Conservation (phyloP, 2,888 invertebrate species). For the Shargacucullia verbasci region DNA sequence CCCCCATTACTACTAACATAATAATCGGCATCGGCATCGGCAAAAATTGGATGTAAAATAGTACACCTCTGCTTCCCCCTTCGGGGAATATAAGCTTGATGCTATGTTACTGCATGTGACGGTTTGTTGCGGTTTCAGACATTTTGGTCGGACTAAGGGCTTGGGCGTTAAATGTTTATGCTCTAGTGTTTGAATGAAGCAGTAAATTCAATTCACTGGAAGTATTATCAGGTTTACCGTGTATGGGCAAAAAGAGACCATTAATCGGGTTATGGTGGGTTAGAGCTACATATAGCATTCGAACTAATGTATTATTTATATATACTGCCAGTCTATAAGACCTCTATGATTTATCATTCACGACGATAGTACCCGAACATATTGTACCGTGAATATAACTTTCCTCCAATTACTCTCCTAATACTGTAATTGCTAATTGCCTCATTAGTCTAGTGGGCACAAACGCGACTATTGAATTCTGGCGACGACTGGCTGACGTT, state of each 20-base stretch:
- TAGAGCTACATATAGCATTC: constrained; percentile 9
- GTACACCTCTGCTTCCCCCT: no score
- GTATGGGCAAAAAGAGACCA: constrained; percentile 35
- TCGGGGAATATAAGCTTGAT: no score
- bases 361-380: no score
- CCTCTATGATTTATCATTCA: background rate
- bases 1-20: no score
- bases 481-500: no score
- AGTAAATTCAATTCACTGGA: constrained; percentile 36
- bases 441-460: no score
- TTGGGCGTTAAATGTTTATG: constrained; percentile 29
- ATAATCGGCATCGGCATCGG: no score
- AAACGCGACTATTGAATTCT: no score
- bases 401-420: background rate
- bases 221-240: constrained; percentile 36
- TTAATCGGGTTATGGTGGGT: constrained; percentile 35
- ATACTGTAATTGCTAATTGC: no score
- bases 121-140: constrained; percentile 10
- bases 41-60: no score
- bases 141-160: constrained; percentile 41
- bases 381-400: no score
- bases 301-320: constrained; percentile 13
- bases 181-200: constrained; percentile 38
- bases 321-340: background rate
- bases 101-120: constrained; percentile 27